Conservation (phyloP, 2,888 invertebrate species). For the Gerris lacustris region DNA sequence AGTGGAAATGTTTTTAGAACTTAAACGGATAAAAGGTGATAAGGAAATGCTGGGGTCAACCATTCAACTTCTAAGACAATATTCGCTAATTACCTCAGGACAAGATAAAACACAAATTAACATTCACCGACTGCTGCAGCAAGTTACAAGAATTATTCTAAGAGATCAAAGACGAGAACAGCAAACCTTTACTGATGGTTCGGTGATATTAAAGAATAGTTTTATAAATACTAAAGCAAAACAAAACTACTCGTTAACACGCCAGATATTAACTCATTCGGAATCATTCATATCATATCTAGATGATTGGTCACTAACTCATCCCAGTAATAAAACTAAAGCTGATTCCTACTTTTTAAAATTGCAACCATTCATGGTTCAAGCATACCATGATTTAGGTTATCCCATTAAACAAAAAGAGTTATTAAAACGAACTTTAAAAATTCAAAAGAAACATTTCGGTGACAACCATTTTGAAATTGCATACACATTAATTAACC, state of each 20-base stretch:
- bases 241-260: too few species aligned
- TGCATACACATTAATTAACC: too few species aligned
- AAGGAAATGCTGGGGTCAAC: conserved; percentile 7
- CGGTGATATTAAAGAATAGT: neutral
- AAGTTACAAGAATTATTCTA: conserved; percentile 15
- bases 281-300: too few species aligned
- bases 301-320: too few species aligned
- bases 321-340: too few species aligned
- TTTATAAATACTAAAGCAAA: neutral
- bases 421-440: too few species aligned
- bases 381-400: neutral
- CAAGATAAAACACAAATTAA: conserved; percentile 6
- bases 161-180: conserved; percentile 8
- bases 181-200: neutral
- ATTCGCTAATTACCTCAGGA: conserved; percentile 10
- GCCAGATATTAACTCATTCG: too few species aligned
- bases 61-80: conserved; percentile 15
- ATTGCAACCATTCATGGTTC: neutral
- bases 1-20: conserved; percentile 11
- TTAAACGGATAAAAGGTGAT: neutral
- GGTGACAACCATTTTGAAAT: too few species aligned
- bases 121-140: conserved; percentile 18
- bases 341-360: too few species aligned
- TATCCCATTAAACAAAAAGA: too few species aligned
- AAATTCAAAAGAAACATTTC: too few species aligned